phyloP scores from a whole-genome alignment of 2,797 vertebrate genomes.

The Galago senegalensis region DNA sequence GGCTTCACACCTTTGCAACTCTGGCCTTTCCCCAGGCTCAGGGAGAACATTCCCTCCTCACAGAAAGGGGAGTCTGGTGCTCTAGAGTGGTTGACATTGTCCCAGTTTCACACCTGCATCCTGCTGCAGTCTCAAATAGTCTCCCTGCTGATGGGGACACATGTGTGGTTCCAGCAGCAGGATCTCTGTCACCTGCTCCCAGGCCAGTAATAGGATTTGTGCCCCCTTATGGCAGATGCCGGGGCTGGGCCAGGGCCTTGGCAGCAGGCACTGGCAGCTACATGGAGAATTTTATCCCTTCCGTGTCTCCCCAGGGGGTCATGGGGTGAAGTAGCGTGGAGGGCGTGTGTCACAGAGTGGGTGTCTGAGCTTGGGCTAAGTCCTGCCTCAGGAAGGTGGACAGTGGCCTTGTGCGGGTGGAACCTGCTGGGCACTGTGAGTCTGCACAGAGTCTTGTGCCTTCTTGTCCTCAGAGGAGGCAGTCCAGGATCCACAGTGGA shows the following conservation, averaged over 20 bases:
- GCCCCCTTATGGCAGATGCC: fast-evolving
- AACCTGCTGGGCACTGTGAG: background rate
- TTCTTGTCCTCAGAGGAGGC: background rate
- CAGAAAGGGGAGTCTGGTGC: background rate
- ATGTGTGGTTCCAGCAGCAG: too few relatives aligned
- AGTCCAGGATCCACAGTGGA: background rate
- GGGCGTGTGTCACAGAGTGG: background rate
- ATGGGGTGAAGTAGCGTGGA: background rate
- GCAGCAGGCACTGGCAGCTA: too few relatives aligned
- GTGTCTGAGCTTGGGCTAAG: background rate
- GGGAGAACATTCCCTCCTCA: fast-evolving
- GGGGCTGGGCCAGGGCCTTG: too few relatives aligned
- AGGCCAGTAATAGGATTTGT: too few relatives aligned
- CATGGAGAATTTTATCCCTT: too few relatives aligned
- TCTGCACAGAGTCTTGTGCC: background rate
- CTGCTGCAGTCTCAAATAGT: background rate
- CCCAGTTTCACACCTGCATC: background rate
- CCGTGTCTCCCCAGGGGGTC: too few relatives aligned
- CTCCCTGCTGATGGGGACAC: background rate
- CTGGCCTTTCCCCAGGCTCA: background rate
- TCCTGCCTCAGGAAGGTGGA: background rate
- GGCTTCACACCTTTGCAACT: background rate
- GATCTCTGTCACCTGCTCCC: background rate
- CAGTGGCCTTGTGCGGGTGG: background rate
- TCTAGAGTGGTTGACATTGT: background rate